Conservation (phyloP, 2,888 invertebrate genomes). For the Helobdella robusta region DNA sequence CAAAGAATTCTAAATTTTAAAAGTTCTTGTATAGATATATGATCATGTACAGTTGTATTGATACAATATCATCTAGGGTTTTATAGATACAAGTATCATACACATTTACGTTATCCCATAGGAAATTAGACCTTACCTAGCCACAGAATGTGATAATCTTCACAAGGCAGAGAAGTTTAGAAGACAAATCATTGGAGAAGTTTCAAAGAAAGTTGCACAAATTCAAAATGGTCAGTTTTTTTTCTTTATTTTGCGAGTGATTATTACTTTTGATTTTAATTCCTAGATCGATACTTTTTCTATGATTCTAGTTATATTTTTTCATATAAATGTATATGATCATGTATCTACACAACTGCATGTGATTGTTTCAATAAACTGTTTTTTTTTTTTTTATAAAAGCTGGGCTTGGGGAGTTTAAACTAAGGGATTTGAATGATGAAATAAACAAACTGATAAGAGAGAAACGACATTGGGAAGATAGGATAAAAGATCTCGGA, state of each 20-base stretch:
- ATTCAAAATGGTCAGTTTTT: conserved; percentile 76
- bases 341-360: no score
- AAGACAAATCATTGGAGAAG: conserved; percentile 88
- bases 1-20: not conserved
- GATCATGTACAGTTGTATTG: not conserved
- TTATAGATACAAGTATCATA: no score
- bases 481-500: conserved; percentile 83
- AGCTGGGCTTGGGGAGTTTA: conserved; percentile 95
- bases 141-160: conserved; percentile 84
- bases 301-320: no score
- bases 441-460: conserved; percentile 94
- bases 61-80: not conserved
- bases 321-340: no score
- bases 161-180: conserved; percentile 91
- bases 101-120: conserved; percentile 39
- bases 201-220: conserved; percentile 94
- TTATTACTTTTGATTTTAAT: no score
- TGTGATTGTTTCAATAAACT: not conserved
- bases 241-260: not conserved
- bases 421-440: conserved; percentile 93
- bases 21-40: not conserved
- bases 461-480: conserved; percentile 95
- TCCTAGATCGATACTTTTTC: no score
- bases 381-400: not conserved
- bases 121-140: conserved; percentile 81